A percentile compares a stretch with the other conserved stretches of the same genome.
phyloP scores from a whole-genome alignment of 2,888 invertebrate species.

The Tholera decimalis region DNA sequence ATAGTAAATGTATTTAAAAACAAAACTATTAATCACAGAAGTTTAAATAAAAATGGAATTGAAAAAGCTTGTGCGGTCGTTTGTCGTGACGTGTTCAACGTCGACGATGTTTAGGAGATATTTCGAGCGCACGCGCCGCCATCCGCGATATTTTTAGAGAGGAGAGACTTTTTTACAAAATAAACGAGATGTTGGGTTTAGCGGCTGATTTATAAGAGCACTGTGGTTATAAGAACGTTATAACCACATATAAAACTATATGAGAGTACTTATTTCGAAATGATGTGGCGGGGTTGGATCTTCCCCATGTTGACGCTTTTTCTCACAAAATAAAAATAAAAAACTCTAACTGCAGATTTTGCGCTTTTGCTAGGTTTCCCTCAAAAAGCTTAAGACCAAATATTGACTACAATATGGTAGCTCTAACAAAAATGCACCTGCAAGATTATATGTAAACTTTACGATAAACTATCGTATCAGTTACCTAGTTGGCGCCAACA shows the following conservation, averaged over 20 bases:
- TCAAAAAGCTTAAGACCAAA: constrained; percentile 15
- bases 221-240: constrained; percentile 42
- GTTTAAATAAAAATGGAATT: constrained; percentile 58
- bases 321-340: no score
- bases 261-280: constrained; percentile 18
- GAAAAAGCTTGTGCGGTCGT: constrained; percentile 62
- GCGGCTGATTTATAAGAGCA: constrained; percentile 80
- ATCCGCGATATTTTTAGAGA: constrained; percentile 87
- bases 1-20: constrained; percentile 45
- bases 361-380: neutral
- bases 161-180: constrained; percentile 89
- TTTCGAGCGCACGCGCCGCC: constrained; percentile 84
- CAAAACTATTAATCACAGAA: constrained; percentile 58
- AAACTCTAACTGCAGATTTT: neutral
- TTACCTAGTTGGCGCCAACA: constrained; percentile 32
- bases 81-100: constrained; percentile 75
- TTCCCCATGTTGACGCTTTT: no score
- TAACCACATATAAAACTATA: constrained; percentile 40
- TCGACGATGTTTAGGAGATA: constrained; percentile 80
- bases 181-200: constrained; percentile 84
- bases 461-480: constrained; percentile 14
- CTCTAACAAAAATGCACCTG: constrained; percentile 1
- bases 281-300: neutral
- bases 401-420: constrained; percentile 13
- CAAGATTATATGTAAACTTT: constrained; percentile 19